Evolutionary conservation across 2,797 vertebrate species (phyloP).

Genomic region (Oryzias sinensis): DNA sequence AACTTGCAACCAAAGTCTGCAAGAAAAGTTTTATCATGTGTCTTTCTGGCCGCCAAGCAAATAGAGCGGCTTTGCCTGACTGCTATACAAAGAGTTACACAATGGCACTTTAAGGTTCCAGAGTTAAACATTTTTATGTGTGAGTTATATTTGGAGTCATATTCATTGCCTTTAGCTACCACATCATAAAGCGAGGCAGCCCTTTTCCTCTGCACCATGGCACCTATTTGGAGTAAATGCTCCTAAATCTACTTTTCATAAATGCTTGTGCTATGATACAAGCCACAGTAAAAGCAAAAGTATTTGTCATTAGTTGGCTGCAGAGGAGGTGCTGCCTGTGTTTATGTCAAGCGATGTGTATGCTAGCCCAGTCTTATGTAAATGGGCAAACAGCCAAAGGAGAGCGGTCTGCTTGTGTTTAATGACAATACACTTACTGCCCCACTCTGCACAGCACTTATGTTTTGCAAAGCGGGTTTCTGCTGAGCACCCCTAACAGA

Average conservation of each 20-base stretch:
- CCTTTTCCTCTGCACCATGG: conserved; percentile 82
- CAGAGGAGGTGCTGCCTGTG: conserved; percentile 46
- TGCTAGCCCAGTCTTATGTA: conserved; percentile 64
- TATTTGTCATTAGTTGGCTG: conserved; percentile 66
- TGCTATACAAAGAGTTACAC: conserved; percentile 68
- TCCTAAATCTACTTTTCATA: conserved; percentile 88
- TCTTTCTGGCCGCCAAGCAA: conserved; percentile 74
- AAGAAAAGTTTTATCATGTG: conserved; percentile 68
- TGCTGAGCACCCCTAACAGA: conserved; percentile 87
- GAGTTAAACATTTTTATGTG: conserved; percentile 50
- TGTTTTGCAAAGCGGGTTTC: conserved; percentile 96
- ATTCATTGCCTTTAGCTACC: conserved; percentile 80
- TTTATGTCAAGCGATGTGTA: conserved; percentile 21
- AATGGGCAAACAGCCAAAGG: conserved; percentile 84
- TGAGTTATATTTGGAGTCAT: conserved; percentile 75
- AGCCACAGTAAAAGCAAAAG: conserved; percentile 68
- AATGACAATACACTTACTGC: conserved; percentile 95
- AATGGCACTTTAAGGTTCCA: conserved; percentile 64
- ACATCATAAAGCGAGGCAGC: conserved; percentile 88
- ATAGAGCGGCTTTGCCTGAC: conserved; percentile 45
- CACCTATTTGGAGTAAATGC: conserved; percentile 73
- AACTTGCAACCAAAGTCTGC: conserved; percentile 61
- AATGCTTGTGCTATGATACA: conserved; percentile 70
- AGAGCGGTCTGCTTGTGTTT: conserved; percentile 88
- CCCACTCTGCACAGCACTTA: conserved; percentile 86